These are phyloP conservation scores for Andrena cerasifolii DNA, from an alignment of 1,140 invertebrate genomes.

Conservation along the genomic window DNA sequence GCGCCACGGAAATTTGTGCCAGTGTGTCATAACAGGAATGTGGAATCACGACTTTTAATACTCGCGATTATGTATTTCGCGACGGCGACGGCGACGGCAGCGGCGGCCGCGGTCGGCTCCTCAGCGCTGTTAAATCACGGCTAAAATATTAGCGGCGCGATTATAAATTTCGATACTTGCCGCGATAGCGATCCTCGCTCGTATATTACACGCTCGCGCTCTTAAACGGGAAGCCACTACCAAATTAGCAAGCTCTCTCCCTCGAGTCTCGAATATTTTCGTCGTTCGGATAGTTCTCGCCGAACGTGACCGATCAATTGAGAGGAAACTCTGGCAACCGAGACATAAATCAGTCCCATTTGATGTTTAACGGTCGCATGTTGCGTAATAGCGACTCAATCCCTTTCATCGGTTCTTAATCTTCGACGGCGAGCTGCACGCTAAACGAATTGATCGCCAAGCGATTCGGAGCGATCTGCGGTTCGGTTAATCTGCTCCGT, in stretches of 20 bases:
- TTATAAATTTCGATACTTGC: conserved; percentile 52
- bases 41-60: conserved; percentile 13
- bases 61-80: conserved; percentile 29
- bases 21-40: conserved; percentile 50
- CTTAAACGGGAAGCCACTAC: neutral
- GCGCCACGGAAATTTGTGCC: conserved; percentile 42
- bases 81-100: neutral
- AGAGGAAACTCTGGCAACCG: too few relatives aligned
- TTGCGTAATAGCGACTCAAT: neutral
- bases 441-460: neutral
- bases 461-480: conserved; percentile 12
- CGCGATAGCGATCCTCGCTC: conserved; percentile 26
- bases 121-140: conserved; percentile 37
- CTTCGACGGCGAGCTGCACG: neutral
- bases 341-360: too few relatives aligned
- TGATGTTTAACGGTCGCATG: too few relatives aligned
- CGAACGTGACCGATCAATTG: too few relatives aligned
- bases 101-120: too few relatives aligned
- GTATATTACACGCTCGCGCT: conserved; percentile 2
- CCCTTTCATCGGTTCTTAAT: neutral
- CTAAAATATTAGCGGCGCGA: conserved; percentile 34
- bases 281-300: too few relatives aligned
- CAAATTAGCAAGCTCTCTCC: neutral
- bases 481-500: neutral
- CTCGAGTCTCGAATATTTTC: neutral